Evolutionary conservation across 2,888 invertebrate genomes (phyloP).

Genomic region (Stenotaenia linearis): DNA sequence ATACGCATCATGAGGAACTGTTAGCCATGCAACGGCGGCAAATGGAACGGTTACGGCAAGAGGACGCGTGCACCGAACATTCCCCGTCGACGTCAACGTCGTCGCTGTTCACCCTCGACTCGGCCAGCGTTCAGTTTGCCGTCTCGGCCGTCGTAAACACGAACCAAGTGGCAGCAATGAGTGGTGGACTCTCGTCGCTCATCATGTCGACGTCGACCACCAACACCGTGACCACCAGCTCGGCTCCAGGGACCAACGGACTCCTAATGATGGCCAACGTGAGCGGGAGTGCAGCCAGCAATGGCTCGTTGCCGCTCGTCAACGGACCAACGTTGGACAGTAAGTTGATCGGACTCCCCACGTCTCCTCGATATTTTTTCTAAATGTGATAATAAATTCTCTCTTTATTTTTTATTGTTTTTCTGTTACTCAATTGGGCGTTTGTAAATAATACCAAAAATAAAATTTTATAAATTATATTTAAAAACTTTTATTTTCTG

Average conservation of each 20-base stretch:
- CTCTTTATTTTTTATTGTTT: too few species aligned
- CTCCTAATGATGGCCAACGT: neutral
- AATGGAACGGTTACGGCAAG: constrained; percentile 44
- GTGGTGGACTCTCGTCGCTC: neutral
- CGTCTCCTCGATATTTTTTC: neutral
- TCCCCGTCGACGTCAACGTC: constrained; percentile 40
- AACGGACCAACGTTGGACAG: constrained; percentile 31
- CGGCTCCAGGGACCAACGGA: constrained; percentile 10
- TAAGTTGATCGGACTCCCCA: neutral
- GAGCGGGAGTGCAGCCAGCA: too few species aligned
- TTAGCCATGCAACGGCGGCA: constrained; percentile 49
- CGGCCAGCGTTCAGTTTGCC: constrained; percentile 47
- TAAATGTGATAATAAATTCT: too few species aligned
- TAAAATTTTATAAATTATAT: too few species aligned
- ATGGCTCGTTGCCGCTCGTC: neutral
- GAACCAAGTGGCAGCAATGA: constrained; percentile 17
- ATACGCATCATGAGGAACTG: constrained; percentile 47
- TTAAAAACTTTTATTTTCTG: too few species aligned
- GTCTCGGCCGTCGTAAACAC: constrained; percentile 44
- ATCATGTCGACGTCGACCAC: constrained; percentile 29
- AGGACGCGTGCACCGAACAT: constrained; percentile 30
- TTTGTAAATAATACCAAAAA: too few species aligned
- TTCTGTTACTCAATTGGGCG: too few species aligned
- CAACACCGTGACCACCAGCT: constrained; percentile 26
- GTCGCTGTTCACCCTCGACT: constrained; percentile 48